Percentiles rank a stretch among this genome's conserved stretches.
These are phyloP conservation scores for Drosophila guanche DNA, from an alignment of 1,140 invertebrate genomes.

Conservation along the genomic window DNA sequence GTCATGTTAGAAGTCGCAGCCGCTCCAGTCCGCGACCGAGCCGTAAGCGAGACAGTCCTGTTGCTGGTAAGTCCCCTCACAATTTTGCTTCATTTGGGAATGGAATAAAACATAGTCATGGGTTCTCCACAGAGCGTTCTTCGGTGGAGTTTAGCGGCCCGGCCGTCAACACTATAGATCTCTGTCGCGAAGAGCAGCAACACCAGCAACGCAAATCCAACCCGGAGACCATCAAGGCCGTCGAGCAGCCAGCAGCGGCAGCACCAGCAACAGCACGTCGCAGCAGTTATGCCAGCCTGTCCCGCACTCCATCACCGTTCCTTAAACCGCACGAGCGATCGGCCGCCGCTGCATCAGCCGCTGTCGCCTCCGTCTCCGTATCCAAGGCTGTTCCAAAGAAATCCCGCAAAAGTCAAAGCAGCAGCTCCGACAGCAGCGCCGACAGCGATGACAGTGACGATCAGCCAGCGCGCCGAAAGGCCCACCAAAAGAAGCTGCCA, in stretches of 20 bases:
- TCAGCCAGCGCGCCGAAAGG: constrained; percentile 32
- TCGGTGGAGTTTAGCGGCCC: constrained; percentile 74
- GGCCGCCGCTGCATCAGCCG: constrained; percentile 54
- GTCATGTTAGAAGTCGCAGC: constrained; percentile 51
- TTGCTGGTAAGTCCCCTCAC: constrained; percentile 14
- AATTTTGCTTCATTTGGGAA: too few species aligned
- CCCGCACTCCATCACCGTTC: constrained; percentile 91
- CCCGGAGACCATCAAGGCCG: constrained; percentile 26
- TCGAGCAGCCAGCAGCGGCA: constrained; percentile 19
- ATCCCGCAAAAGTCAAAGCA: constrained; percentile 80
- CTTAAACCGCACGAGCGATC: constrained; percentile 88
- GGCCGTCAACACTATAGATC: constrained; percentile 75
- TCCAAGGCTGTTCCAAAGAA: constrained; percentile 83
- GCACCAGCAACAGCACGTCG: constrained; percentile 21
- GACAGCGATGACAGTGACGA: constrained; percentile 77
- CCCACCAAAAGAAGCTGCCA: constrained; percentile 21
- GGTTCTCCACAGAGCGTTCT: constrained; percentile 53
- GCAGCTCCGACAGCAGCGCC: constrained; percentile 82
- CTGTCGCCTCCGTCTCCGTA: constrained; percentile 6
- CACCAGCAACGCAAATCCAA: constrained; percentile 81
- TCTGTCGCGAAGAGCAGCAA: constrained; percentile 84
- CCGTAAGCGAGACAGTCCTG: constrained; percentile 50
- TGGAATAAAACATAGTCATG: neutral
- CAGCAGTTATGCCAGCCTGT: constrained; percentile 85
- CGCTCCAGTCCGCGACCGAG: constrained; percentile 55